Conservation (phyloP, 2,797 vertebrate species). For the Pipistrellus nathusii region DNA sequence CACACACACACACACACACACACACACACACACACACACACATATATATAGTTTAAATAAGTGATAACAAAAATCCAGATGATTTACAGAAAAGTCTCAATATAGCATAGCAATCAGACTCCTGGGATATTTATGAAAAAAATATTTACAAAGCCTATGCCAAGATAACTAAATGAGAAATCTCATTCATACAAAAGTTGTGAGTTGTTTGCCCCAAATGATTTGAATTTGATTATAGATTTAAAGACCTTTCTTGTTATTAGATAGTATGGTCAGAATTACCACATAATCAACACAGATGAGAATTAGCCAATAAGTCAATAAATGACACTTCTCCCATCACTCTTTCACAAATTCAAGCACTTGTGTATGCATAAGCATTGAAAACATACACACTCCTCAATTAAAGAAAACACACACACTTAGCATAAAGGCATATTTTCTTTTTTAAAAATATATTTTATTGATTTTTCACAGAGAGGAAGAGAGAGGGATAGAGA, state of each 20-base stretch:
- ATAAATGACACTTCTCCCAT: not conserved
- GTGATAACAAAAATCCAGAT: not conserved
- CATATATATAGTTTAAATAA: not conserved
- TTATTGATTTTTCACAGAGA: too few species aligned
- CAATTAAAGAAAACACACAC: not conserved
- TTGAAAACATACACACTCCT: not conserved
- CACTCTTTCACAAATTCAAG: conserved; percentile 9
- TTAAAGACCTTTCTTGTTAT: not conserved
- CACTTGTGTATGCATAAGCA: not conserved
- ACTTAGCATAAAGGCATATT: not conserved
- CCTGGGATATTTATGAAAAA: not conserved
- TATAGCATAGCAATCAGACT: not conserved
- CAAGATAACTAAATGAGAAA: not conserved
- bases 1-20: too few species aligned
- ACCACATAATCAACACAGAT: not conserved
- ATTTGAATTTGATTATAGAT: not conserved
- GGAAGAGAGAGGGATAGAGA: too few species aligned
- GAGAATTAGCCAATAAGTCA: not conserved
- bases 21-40: too few species aligned
- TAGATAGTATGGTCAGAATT: not conserved
- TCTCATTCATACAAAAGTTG: not conserved
- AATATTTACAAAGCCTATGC: not conserved
- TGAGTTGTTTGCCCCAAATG: not conserved
- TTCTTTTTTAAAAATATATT: too few species aligned
- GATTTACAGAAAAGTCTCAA: not conserved